Percentiles rank a stretch among this genome's conserved stretches.
Evolutionary conservation across 2,113 vertebrate genomes (phyloP).

Genomic region (Proterorhinus semilunaris): DNA sequence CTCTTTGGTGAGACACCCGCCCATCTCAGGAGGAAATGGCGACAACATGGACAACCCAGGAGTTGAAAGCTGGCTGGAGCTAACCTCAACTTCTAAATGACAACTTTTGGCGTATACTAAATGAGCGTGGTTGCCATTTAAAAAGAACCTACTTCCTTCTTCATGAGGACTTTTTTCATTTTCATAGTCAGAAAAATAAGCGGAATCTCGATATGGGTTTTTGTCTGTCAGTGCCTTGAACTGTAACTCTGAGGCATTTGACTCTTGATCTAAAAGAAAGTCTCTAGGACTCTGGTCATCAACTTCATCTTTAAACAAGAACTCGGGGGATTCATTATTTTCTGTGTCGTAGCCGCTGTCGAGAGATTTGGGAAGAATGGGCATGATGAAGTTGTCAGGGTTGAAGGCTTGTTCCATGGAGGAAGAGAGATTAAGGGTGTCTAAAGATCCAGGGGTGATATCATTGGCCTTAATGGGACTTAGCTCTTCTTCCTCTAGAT

Average conservation of each 20-base stretch:
- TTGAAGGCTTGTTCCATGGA: constrained; percentile 78
- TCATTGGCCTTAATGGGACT: constrained; percentile 80
- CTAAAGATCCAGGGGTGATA: constrained; percentile 76
- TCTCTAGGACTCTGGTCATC: constrained; percentile 51
- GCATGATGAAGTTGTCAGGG: constrained; percentile 68
- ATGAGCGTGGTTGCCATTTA: constrained; percentile 27
- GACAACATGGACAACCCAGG: constrained; percentile 75
- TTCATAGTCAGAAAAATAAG: constrained; percentile 96
- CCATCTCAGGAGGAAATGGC: constrained; percentile 79
- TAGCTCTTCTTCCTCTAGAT: constrained; percentile 66
- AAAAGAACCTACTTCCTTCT: constrained; percentile 67
- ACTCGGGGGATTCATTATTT: constrained; percentile 94
- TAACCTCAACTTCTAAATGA: constrained; percentile 38
- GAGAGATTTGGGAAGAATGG: constrained; percentile 83
- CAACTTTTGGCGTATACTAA: constrained; percentile 47
- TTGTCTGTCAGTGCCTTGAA: constrained; percentile 76
- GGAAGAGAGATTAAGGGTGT: constrained; percentile 80
- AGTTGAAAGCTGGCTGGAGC: constrained; percentile 35
- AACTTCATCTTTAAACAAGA: constrained; percentile 84
- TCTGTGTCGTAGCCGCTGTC: constrained; percentile 98
- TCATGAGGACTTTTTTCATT: constrained; percentile 80
- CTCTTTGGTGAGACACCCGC: constrained; percentile 80
- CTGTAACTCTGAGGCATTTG: constrained; percentile 65
- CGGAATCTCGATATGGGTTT: constrained; percentile 89
- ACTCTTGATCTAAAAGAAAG: constrained; percentile 53